Percentiles rank a stretch among this genome's conserved stretches.
These are phyloP conservation scores for Myiopsitta monachus DNA, from an alignment of 2,113 vertebrate genomes.

Conservation along the genomic window DNA sequence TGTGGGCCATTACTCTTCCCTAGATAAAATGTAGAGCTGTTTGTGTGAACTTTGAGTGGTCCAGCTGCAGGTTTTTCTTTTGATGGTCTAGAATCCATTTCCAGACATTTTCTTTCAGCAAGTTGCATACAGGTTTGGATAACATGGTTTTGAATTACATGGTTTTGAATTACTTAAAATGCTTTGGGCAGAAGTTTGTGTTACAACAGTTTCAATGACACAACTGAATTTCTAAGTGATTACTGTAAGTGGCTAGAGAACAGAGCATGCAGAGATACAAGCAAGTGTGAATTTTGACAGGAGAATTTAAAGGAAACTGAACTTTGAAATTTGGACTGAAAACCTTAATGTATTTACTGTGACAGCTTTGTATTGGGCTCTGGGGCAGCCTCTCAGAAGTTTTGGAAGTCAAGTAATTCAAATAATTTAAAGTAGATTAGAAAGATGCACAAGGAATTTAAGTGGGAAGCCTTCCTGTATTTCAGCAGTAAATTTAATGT, in stretches of 20 bases:
- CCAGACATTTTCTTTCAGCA: background rate
- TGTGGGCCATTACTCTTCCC: background rate
- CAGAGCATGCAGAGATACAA: background rate
- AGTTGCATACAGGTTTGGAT: background rate
- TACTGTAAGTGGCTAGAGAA: background rate
- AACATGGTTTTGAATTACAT: background rate
- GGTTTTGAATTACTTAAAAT: background rate
- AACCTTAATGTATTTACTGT: background rate
- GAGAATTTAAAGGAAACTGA: background rate
- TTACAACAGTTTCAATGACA: background rate
- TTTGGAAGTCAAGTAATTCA: background rate
- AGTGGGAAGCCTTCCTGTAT: background rate
- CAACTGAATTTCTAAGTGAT: background rate
- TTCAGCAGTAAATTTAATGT: background rate
- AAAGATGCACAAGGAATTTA: background rate
- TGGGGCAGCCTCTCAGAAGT: background rate
- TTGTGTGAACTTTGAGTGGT: background rate
- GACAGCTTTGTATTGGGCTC: background rate
- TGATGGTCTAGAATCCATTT: background rate
- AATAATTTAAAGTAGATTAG: background rate
- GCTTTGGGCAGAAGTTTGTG: background rate
- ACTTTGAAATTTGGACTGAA: background rate
- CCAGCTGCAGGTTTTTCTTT: background rate
- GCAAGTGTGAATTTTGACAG: background rate
- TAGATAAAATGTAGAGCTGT: background rate